Evolutionary conservation across 2,797 vertebrate species (phyloP).

Genomic region (Lagorchestes hirsutus): DNA sequence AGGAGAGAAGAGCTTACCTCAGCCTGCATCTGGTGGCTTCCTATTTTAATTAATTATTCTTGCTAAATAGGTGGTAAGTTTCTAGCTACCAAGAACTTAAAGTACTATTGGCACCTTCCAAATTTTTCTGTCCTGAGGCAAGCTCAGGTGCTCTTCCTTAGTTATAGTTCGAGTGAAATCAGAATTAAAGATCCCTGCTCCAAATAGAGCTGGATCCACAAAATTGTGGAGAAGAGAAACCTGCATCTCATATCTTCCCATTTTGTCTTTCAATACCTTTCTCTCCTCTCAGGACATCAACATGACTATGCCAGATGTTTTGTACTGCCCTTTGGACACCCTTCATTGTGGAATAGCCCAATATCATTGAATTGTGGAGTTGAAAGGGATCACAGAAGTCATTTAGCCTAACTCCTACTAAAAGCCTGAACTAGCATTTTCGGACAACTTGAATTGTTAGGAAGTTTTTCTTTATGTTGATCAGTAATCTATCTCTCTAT

Average conservation of each 20-base stretch:
- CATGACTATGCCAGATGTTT: neutral
- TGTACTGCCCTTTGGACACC: neutral
- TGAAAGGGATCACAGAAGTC: neutral
- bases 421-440: neutral
- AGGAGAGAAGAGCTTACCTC: neutral
- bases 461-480: neutral
- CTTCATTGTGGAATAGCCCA: neutral
- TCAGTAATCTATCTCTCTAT: neutral
- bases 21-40: neutral
- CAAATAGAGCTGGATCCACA: conserved; percentile 78
- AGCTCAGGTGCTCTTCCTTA: neutral
- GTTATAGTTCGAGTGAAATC: neutral
- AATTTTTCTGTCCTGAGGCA: neutral
- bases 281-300: neutral
- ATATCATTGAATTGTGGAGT: neutral
- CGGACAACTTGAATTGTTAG: neutral
- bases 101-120: neutral
- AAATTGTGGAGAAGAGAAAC: neutral
- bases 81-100: neutral
- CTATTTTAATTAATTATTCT: neutral
- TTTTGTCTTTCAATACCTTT: neutral
- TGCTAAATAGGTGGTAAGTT: neutral
- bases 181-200: neutral
- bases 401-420: neutral
- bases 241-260: neutral